These are phyloP conservation scores for Neria commutata DNA, from an alignment of 2,888 invertebrate species.

Conservation along the genomic window DNA sequence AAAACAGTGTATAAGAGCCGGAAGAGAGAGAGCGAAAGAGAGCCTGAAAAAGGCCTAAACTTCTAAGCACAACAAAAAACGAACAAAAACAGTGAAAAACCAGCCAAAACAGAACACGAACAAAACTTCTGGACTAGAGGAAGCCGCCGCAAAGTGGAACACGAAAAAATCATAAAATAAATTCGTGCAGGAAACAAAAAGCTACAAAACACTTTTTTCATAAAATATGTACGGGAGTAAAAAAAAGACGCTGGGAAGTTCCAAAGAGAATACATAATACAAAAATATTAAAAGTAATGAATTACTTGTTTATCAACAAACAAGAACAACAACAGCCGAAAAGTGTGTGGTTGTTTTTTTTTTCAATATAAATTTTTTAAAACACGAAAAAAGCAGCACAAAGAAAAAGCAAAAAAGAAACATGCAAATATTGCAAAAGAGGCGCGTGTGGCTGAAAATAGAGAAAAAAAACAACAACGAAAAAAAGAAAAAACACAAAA, in stretches of 20 bases:
- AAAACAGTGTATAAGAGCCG: not conserved
- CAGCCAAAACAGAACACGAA: not conserved
- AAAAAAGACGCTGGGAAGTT: not conserved
- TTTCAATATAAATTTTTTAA: too few species aligned
- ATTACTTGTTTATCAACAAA: not conserved
- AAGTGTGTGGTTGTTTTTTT: too few species aligned
- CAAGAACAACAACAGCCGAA: not conserved
- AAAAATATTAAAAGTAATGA: not conserved
- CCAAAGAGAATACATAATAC: too few species aligned
- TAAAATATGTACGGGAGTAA: not conserved
- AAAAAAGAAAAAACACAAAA: not conserved
- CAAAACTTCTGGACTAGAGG: too few species aligned
- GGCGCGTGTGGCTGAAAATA: not conserved
- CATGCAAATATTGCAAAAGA: not conserved
- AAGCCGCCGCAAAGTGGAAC: too few species aligned
- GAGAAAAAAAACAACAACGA: not conserved
- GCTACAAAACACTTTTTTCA: not conserved
- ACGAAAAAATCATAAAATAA: not conserved
- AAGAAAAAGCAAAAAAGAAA: not conserved
- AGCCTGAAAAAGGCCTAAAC: not conserved
- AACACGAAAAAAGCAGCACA: not conserved
- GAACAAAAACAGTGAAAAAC: not conserved
- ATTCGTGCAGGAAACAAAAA: not conserved
- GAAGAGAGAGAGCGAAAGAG: constrained; percentile 10
- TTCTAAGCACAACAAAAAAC: not conserved